Percentiles rank a stretch among this genome's conserved stretches.
phyloP scores from a whole-genome alignment of 2,888 invertebrate species.

The Gymnocheta viridis region DNA sequence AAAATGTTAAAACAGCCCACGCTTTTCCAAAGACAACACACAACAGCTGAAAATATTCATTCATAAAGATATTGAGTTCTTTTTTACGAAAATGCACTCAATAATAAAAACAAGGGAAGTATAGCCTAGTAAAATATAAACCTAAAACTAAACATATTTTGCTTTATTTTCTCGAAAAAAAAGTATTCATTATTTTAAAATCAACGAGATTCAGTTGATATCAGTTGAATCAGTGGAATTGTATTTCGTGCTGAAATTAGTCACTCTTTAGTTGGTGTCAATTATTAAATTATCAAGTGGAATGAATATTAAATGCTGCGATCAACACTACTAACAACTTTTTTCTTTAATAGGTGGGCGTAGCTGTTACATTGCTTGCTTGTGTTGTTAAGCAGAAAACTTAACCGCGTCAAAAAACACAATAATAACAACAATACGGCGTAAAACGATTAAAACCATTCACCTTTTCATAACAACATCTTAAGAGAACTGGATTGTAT shows the following conservation, averaged over 20 bases:
- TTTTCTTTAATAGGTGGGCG: constrained; percentile 43
- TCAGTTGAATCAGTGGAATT: neutral
- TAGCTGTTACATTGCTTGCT: constrained; percentile 52
- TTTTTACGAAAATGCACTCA: neutral
- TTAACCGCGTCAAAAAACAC: constrained; percentile 2
- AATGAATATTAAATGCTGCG: neutral
- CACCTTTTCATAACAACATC: constrained; percentile 38
- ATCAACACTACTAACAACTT: constrained; percentile 1
- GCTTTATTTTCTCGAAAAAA: constrained; percentile 2
- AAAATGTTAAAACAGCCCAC: constrained; percentile 48
- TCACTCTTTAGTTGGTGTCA: constrained; percentile 39
- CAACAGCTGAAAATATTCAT: constrained; percentile 40
- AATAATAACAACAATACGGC: neutral
- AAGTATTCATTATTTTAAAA: neutral
- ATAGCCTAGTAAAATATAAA: neutral
- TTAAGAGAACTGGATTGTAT: neutral
- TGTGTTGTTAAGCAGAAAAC: constrained; percentile 18
- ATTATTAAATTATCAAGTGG: constrained; percentile 44
- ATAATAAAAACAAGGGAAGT: constrained; percentile 9
- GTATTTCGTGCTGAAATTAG: constrained; percentile 27
- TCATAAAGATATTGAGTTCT: constrained; percentile 48
- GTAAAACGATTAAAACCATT: constrained; percentile 27
- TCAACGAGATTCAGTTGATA: neutral
- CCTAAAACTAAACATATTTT: neutral
- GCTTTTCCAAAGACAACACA: constrained; percentile 3